phyloP scores from a whole-genome alignment of 2,888 invertebrate species.

The Andrena marginata region DNA sequence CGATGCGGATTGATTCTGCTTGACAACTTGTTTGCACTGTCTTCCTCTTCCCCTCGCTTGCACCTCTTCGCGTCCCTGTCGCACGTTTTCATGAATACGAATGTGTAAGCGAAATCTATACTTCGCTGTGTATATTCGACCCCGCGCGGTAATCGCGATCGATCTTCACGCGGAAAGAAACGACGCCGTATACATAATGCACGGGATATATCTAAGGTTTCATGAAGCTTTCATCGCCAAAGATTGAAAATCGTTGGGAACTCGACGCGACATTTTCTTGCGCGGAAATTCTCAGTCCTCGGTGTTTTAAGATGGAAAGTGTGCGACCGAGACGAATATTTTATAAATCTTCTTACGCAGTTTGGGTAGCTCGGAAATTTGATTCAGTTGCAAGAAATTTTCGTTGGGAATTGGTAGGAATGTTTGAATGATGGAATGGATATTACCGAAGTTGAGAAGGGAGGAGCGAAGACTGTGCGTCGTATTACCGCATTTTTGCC shows the following conservation, averaged over 20 bases:
- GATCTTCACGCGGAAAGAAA: constrained; percentile 9
- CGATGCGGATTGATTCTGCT: constrained; percentile 62
- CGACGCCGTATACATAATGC: background rate
- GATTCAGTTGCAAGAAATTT: background rate
- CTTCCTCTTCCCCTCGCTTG: constrained; percentile 26
- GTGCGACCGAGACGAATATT: too few relatives aligned
- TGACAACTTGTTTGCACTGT: constrained; percentile 69
- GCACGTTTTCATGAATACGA: constrained; percentile 26
- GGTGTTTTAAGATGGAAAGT: background rate
- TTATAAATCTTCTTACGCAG: too few relatives aligned
- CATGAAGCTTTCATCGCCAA: background rate
- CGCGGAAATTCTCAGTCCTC: background rate
- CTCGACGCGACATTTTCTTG: constrained; percentile 3
- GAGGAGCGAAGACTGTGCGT: too few relatives aligned
- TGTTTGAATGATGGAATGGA: background rate
- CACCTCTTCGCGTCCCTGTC: background rate
- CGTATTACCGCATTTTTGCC: constrained; percentile 19
- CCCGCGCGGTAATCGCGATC: constrained; percentile 15
- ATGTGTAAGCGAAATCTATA: background rate
- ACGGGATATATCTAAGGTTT: constrained; percentile 3
- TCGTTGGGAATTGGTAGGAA: background rate
- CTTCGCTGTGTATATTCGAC: background rate
- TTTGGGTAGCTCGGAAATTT: background rate
- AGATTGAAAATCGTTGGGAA: background rate
- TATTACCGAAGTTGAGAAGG: background rate